Conservation (phyloP, 2,888 invertebrate species). For the Meteorus cinctellus region DNA sequence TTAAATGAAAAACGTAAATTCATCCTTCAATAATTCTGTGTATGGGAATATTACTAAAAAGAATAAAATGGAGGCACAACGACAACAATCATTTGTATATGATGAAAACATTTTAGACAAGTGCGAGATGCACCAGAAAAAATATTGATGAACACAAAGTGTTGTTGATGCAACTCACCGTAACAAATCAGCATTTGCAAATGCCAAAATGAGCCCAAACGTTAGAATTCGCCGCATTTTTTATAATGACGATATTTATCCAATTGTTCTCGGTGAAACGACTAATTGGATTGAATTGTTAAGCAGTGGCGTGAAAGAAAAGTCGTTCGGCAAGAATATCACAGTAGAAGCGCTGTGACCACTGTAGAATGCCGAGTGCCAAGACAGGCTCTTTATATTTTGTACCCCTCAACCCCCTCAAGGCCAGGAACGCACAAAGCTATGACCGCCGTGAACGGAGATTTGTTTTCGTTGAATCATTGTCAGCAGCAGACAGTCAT, state of each 20-base stretch:
- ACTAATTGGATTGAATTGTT: not conserved
- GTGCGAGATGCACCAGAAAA: not conserved
- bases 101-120: too few species aligned
- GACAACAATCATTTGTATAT: too few species aligned
- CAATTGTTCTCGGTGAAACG: not conserved
- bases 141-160: slow-evolving; percentile 29
- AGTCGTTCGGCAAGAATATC: not conserved
- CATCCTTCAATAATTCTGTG: too few species aligned
- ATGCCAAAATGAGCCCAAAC: slow-evolving; percentile 48
- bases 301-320: not conserved
- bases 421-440: not conserved
- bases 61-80: too few species aligned
- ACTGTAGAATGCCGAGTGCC: not conserved
- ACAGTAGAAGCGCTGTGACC: not conserved
- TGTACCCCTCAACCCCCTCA: not conserved
- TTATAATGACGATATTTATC: not conserved
- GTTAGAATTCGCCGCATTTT: slow-evolving; percentile 56
- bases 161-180: slow-evolving; percentile 49
- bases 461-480: slow-evolving; percentile 40
- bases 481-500: not conserved
- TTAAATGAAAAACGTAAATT: too few species aligned
- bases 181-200: slow-evolving; percentile 53
- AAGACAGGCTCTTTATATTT: not conserved
- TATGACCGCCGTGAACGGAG: slow-evolving; percentile 1
- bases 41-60: too few species aligned